Conservation (phyloP, 2,888 invertebrate species). For the Coelinius sp. region DNA sequence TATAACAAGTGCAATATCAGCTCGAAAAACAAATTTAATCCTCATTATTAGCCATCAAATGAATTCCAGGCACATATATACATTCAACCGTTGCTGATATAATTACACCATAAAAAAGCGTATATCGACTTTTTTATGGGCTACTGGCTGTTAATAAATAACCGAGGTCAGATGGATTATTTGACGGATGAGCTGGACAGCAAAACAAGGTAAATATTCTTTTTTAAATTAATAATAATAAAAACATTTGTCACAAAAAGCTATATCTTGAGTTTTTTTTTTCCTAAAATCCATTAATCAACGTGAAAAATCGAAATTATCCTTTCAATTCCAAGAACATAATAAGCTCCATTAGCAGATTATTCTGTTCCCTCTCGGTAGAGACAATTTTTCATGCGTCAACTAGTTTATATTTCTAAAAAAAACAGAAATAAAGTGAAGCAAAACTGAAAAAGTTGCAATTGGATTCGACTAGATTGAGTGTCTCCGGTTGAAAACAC, state of each 20-base stretch:
- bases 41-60: neutral
- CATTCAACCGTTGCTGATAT: neutral
- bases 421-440: neutral
- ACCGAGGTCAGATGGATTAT: neutral
- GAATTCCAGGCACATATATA: neutral
- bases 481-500: conserved; percentile 25
- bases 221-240: too few species aligned
- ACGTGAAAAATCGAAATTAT: too few species aligned
- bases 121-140: conserved; percentile 2
- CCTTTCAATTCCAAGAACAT: too few species aligned
- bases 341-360: too few species aligned
- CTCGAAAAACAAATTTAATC: neutral
- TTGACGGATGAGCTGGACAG: neutral
- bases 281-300: too few species aligned
- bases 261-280: too few species aligned
- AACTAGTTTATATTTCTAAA: neutral
- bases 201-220: neutral
- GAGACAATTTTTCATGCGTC: neutral
- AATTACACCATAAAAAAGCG: conserved; percentile 4
- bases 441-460: conserved; percentile 11
- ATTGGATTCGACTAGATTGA: conserved; percentile 24
- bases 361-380: too few species aligned
- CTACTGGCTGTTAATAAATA: conserved; percentile 14
- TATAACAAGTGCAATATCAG: neutral
- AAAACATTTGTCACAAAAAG: too few species aligned